A percentile compares a stretch with the other conserved stretches of the same genome.
Conservation (phyloP, 1,140 invertebrate genomes). For the Bombus balteatus region DNA sequence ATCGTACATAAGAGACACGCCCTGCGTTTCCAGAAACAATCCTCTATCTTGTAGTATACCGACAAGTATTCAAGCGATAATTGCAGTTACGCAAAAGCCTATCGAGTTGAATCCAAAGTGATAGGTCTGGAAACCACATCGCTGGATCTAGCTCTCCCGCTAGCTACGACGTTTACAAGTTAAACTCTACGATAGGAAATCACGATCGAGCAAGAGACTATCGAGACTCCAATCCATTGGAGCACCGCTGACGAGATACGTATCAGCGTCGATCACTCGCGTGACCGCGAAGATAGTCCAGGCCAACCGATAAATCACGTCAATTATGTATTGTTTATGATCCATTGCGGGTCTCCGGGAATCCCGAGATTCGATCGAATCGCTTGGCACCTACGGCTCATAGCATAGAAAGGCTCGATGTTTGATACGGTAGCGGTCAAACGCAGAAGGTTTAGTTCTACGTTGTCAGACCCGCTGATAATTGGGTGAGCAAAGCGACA, state of each 20-base stretch:
- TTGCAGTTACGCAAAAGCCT: conserved; percentile 20
- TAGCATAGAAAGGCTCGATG: conserved; percentile 13
- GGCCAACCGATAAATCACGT: conserved; percentile 74
- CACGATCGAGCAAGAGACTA: background rate
- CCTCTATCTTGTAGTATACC: background rate
- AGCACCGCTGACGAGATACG: conserved; percentile 10
- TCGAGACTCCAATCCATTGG: background rate
- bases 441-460: conserved; percentile 45
- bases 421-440: conserved; percentile 34
- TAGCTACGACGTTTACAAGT: background rate
- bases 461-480: conserved; percentile 74
- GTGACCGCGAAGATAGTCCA: conserved; percentile 60
- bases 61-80: background rate
- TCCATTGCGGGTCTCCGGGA: conserved; percentile 37
- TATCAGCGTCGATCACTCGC: conserved; percentile 66
- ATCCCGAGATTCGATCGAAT: conserved; percentile 46
- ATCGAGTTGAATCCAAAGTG: background rate
- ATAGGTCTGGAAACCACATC: background rate
- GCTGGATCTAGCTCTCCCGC: background rate
- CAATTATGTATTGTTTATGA: conserved; percentile 82
- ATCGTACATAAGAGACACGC: conserved; percentile 10
- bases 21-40: background rate
- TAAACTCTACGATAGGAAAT: background rate
- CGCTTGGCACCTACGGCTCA: conserved; percentile 2
- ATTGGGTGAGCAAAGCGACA: conserved; percentile 79